Evolutionary conservation across 2,113 vertebrate genomes (phyloP).

Genomic region (Chionis minor): DNA sequence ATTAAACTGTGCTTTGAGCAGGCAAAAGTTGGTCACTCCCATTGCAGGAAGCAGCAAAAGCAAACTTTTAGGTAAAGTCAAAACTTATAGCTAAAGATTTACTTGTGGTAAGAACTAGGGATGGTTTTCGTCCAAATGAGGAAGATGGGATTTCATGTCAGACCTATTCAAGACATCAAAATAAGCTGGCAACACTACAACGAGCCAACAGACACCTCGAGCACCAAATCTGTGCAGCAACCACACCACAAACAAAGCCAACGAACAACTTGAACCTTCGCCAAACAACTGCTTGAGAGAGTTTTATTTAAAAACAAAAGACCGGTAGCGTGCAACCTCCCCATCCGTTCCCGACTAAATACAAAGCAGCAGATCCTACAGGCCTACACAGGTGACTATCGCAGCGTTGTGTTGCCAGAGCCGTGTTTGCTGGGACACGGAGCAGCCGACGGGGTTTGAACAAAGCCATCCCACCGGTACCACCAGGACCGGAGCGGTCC

Average conservation of each 20-base stretch:
- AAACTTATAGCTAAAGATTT: not conserved
- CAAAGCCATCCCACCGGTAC: not conserved
- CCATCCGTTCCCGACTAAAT: not conserved
- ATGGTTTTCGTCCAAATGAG: not conserved
- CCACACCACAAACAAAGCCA: not conserved
- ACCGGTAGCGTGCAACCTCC: rapidly evolving
- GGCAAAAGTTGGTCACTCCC: not conserved
- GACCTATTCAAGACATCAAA: not conserved
- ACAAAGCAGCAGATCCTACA: rapidly evolving
- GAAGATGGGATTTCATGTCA: not conserved
- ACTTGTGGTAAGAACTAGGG: not conserved
- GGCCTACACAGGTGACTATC: rapidly evolving
- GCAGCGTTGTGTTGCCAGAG: not conserved
- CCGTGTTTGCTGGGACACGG: not conserved
- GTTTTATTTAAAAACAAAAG: not conserved
- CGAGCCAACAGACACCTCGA: not conserved
- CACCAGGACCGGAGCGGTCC: not conserved
- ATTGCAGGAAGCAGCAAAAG: rapidly evolving
- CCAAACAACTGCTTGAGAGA: not conserved
- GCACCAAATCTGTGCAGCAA: not conserved
- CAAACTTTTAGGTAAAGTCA: no score
- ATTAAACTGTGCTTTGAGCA: not conserved
- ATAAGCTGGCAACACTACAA: not conserved
- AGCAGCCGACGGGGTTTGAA: rapidly evolving
- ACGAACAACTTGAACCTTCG: not conserved